Evolutionary conservation across 2,113 vertebrate genomes (phyloP).

Genomic region (Tychaedon coryphoeus): DNA sequence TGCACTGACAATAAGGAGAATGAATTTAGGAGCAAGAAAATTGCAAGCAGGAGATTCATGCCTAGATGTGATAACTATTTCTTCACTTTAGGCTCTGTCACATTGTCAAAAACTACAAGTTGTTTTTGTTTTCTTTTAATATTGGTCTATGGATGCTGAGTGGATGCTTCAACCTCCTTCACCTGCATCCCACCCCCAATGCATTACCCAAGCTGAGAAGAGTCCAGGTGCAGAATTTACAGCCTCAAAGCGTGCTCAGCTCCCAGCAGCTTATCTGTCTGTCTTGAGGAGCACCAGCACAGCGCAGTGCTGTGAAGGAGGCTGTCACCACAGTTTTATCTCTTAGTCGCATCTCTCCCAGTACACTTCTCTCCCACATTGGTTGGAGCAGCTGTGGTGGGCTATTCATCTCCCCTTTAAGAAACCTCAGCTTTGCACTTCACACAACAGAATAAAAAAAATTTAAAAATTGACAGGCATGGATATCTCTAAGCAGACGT

Average conservation of each 20-base stretch:
- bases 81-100: too few species aligned
- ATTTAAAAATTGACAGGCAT: neutral
- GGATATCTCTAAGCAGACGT: neutral
- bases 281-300: neutral
- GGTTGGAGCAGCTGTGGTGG: rapidly evolving
- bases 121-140: too few species aligned
- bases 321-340: neutral
- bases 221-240: neutral
- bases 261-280: neutral
- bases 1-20: too few species aligned
- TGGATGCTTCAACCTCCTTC: rapidly evolving
- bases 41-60: too few species aligned
- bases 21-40: too few species aligned
- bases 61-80: too few species aligned
- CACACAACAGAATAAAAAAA: neutral
- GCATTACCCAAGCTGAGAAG: neutral
- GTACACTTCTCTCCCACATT: rapidly evolving
- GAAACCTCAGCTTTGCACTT: neutral
- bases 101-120: too few species aligned
- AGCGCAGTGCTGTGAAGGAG: neutral
- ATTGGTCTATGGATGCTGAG: too few species aligned
- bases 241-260: neutral
- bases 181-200: rapidly evolving
- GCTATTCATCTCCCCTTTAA: neutral
- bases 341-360: neutral